Conservation (phyloP, 2,888 invertebrate species). For the Heteropelma amictum region DNA sequence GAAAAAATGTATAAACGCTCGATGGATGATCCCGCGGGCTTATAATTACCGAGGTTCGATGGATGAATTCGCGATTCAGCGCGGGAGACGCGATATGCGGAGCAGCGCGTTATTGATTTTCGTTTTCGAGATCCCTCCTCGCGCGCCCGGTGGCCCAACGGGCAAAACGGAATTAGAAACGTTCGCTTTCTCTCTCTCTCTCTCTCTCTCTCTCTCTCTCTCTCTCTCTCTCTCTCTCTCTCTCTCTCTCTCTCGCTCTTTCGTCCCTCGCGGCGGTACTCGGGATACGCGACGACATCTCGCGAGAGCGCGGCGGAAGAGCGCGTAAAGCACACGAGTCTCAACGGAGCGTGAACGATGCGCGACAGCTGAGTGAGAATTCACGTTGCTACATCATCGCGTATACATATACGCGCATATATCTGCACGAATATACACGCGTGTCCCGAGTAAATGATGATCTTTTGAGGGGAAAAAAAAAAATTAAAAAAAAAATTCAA, state of each 20-base stretch:
- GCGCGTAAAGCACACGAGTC: constrained; percentile 58
- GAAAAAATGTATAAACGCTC: no score
- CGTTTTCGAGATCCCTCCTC: no score
- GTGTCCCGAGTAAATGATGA: constrained; percentile 6
- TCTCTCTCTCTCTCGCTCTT: neutral
- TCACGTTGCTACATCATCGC: constrained; percentile 20
- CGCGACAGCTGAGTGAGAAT: constrained; percentile 68
- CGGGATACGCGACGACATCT: constrained; percentile 38
- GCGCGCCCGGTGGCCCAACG: constrained; percentile 57
- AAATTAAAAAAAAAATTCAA: neutral
- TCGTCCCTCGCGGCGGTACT: no score
- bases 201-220: neutral
- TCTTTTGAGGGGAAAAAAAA: constrained; percentile 17
- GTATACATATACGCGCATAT: constrained; percentile 1
- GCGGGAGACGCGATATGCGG: constrained; percentile 25
- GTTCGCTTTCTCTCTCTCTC: constrained; percentile 3
- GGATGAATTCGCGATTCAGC: no score
- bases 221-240: neutral
- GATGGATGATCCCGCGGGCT: no score
- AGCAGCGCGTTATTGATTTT: constrained; percentile 44
- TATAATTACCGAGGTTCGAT: no score
- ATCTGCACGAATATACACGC: neutral
- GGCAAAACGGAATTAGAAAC: constrained; percentile 61
- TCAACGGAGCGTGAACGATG: constrained; percentile 63
- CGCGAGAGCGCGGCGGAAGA: constrained; percentile 53